Evolutionary conservation across 2,797 vertebrate genomes (phyloP).

Genomic region (Hozukius guyotensis): DNA sequence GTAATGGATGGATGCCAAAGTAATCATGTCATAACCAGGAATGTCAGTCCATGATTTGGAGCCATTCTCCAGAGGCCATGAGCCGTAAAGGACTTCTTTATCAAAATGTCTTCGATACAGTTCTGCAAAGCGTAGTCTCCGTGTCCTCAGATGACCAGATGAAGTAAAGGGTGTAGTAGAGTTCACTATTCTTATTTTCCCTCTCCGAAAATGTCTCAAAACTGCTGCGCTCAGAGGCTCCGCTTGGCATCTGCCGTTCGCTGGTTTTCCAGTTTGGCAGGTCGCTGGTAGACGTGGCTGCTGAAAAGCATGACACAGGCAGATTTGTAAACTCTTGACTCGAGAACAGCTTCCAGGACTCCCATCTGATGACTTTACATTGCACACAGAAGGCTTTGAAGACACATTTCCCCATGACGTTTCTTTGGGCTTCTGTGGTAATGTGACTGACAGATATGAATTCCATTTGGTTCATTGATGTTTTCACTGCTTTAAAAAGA

Average conservation of each 20-base stretch:
- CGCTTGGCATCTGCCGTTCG: slow-evolving; percentile 48
- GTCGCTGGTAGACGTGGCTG: slow-evolving; percentile 71
- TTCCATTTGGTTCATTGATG: slow-evolving; percentile 33
- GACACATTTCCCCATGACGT: slow-evolving; percentile 23
- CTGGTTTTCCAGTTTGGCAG: slow-evolving; percentile 72
- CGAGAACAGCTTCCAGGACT: slow-evolving; percentile 20
- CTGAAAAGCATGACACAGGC: slow-evolving; percentile 69
- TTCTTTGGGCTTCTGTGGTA: slow-evolving; percentile 39
- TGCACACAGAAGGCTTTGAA: slow-evolving; percentile 36
- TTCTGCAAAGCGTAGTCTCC: not conserved
- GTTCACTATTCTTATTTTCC: slow-evolving; percentile 46
- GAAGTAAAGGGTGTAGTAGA: slow-evolving; percentile 42
- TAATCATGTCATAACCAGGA: slow-evolving; percentile 24
- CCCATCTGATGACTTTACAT: slow-evolving; percentile 50
- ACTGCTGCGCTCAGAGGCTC: slow-evolving; percentile 48
- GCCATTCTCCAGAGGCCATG: slow-evolving; percentile 5
- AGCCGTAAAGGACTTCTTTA: not conserved
- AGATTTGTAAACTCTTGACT: slow-evolving; percentile 63
- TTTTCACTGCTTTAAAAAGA: slow-evolving; percentile 18
- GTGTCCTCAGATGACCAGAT: slow-evolving; percentile 47
- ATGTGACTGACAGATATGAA: slow-evolving; percentile 33
- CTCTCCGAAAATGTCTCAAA: not conserved
- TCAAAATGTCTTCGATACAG: not conserved
- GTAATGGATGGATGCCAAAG: slow-evolving; percentile 39
- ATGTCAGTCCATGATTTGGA: slow-evolving; percentile 13